These are phyloP conservation scores for Pygoscelis antarcticus DNA, from an alignment of 2,113 vertebrate genomes.

Conservation along the genomic window DNA sequence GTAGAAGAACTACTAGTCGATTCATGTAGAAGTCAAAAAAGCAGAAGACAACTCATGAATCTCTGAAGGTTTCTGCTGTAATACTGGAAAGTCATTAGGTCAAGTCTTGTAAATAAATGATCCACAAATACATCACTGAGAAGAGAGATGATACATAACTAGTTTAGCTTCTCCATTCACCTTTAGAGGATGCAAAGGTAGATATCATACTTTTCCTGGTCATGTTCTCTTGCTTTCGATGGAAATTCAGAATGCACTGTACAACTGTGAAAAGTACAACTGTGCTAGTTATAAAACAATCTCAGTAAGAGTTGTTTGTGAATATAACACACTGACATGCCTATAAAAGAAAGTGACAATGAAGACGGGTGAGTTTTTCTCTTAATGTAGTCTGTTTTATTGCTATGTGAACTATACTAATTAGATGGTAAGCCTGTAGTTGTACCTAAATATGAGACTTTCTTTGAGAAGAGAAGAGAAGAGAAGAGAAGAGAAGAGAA, in stretches of 20 bases:
- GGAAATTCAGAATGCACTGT: neutral
- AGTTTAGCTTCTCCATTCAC: neutral
- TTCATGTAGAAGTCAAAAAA: neutral
- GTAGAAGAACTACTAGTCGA: neutral
- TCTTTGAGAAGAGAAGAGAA: neutral
- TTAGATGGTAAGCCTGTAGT: neutral
- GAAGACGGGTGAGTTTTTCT: neutral
- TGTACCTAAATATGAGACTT: neutral
- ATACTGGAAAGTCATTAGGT: neutral
- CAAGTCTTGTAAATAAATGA: neutral
- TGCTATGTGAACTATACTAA: neutral
- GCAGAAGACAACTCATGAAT: neutral
- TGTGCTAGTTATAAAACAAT: neutral
- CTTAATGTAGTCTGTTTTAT: neutral
- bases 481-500: too few species aligned
- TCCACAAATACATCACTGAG: neutral
- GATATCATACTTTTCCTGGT: neutral
- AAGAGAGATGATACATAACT: neutral
- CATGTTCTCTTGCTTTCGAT: neutral
- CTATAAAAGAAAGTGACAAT: neutral
- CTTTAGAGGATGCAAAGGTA: neutral
- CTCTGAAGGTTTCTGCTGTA: neutral
- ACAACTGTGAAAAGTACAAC: neutral
- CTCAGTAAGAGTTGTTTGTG: neutral
- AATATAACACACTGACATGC: neutral